These are phyloP conservation scores for Xylota sylvarum DNA, from an alignment of 2,888 invertebrate genomes.

Conservation along the genomic window DNA sequence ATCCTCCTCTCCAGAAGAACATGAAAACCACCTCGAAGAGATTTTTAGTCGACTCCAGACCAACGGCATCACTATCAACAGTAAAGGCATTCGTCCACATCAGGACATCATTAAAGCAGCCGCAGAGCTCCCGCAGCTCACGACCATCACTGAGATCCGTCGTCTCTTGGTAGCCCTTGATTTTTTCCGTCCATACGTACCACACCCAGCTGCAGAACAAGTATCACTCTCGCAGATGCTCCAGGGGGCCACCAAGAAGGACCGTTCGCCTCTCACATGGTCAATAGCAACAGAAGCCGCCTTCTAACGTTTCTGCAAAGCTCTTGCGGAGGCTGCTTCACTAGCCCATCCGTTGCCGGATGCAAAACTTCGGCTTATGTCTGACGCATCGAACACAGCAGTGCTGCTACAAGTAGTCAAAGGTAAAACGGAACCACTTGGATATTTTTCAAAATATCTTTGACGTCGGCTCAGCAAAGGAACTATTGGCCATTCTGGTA, in stretches of 20 bases:
- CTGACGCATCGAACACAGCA: constrained; percentile 32
- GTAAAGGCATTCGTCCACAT: too few relatives aligned
- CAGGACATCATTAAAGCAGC: too few relatives aligned
- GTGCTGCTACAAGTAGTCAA: background rate
- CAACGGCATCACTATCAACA: background rate
- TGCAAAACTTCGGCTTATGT: constrained; percentile 5
- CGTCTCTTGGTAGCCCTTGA: constrained; percentile 23
- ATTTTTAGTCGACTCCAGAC: background rate
- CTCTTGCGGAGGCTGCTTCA: constrained; percentile 40
- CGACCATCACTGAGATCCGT: constrained; percentile 4
- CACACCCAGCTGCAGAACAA: constrained; percentile 20
- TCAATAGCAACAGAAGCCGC: constrained; percentile 19
- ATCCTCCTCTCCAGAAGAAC: too few relatives aligned
- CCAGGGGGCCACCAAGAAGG: constrained; percentile 39
- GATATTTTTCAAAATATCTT: background rate
- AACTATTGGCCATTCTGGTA: background rate
- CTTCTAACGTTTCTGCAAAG: constrained; percentile 26
- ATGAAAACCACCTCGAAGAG: too few relatives aligned
- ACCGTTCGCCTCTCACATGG: constrained; percentile 35
- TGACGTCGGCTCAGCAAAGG: background rate
- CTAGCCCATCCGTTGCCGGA: constrained; percentile 21
- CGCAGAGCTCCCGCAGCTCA: too few relatives aligned
- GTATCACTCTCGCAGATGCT: constrained; percentile 16
- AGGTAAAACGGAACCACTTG: background rate
- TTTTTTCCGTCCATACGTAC: constrained; percentile 22